Conservation (phyloP, 2,113 vertebrate genomes). For the Cyanoderma ruficeps region DNA sequence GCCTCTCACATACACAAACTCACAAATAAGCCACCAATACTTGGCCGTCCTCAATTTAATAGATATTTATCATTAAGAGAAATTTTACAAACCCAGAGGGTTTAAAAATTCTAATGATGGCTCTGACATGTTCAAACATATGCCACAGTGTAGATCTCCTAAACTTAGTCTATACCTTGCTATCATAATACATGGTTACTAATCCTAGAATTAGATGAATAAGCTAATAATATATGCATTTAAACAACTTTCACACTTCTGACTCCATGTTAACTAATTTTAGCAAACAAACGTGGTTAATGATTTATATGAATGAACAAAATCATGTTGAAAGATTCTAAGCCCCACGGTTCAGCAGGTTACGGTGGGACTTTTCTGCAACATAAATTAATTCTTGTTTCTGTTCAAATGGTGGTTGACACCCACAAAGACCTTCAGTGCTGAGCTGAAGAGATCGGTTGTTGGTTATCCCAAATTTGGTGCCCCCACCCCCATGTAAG, state of each 20-base stretch:
- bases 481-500: neutral
- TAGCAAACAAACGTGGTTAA: neutral
- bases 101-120: constrained; percentile 47
- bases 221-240: neutral
- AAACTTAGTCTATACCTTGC: neutral
- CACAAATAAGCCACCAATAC: constrained; percentile 20
- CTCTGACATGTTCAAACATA: constrained; percentile 32
- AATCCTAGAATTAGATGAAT: neutral
- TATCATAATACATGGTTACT: neutral
- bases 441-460: neutral
- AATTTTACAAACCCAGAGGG: constrained; percentile 18
- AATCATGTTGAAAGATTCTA: neutral
- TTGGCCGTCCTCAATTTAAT: constrained; percentile 38
- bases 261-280: neutral
- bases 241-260: neutral
- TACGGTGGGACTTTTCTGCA: neutral
- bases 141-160: neutral
- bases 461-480: neutral
- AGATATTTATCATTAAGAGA: constrained; percentile 31
- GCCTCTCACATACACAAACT: constrained; percentile 40
- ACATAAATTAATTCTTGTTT: neutral
- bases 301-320: neutral
- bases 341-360: neutral
- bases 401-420: neutral
- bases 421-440: neutral